Conservation (phyloP, 2,888 invertebrate genomes). For the Cacoxenus indagator region DNA sequence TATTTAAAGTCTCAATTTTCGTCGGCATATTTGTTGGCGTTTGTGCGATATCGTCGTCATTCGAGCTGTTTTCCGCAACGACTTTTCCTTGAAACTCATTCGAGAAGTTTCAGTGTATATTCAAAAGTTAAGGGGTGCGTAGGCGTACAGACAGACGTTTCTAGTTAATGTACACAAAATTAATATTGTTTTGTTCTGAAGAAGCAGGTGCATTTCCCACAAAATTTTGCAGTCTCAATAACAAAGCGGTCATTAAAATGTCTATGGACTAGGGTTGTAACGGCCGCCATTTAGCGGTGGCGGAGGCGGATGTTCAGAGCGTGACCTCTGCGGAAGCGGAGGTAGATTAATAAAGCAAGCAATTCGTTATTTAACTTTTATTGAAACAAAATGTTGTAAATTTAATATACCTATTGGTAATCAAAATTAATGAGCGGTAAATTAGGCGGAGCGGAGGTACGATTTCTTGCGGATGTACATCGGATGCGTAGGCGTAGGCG, state of each 20-base stretch:
- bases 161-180: not conserved
- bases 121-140: slow-evolving; percentile 15
- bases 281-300: too few species aligned
- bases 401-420: too few species aligned
- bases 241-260: slow-evolving; percentile 12
- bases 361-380: too few species aligned
- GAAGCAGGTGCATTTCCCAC: not conserved
- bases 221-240: slow-evolving; percentile 4
- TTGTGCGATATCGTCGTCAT: not conserved
- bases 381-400: too few species aligned
- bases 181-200: not conserved
- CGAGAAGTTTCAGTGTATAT: not conserved
- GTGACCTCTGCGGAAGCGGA: too few species aligned
- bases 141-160: slow-evolving; percentile 29
- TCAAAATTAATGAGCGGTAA: too few species aligned
- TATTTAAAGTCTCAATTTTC: slow-evolving; percentile 51
- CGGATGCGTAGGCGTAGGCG: too few species aligned
- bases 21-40: slow-evolving; percentile 29
- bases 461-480: too few species aligned
- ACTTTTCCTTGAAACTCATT: slow-evolving; percentile 1
- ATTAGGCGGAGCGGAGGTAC: too few species aligned
- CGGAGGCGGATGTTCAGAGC: too few species aligned
- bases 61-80: not conserved
- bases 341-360: too few species aligned
- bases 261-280: too few species aligned